Base-by-base conservation (phyloP, 2,797 vertebrate genomes). In the Ambastaia sidthimunki region DNA sequence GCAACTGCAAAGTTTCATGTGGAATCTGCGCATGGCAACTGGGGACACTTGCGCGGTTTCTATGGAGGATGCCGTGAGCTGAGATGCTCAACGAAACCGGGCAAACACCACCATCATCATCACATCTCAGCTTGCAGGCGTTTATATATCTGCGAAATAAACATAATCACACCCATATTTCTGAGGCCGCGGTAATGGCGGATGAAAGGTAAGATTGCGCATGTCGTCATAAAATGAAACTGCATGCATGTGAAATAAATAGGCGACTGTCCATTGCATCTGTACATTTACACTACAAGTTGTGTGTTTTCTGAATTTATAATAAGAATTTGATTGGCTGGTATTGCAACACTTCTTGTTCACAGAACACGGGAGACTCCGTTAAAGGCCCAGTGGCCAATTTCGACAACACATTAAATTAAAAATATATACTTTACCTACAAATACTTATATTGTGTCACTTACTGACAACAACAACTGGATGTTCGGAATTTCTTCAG, bases 181-280 rank as follows among this genome's bases (percentile, higher is more conserved):
- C 47, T 65, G 10, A 63, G 11, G 9, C 72, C 54, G 47, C 44
- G 25, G 79, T 68, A 75, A 81, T 62, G 80, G 80, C 47, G 72
- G 80, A 76, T 63, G 80, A 62, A 55, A 62, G 80, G 80, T 76
- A 76, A 70, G 80, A 76, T 31, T 54, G 80, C 73, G 66, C 80
- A 71, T 81, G 79, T 60, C 79, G 44, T 21, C 21, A 19, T 3
- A 52, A 31, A 37, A 63, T 69, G 15, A 68, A 54, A 55, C 65
- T 63, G 73, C 66, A 47, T 52, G 57, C 13, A 11, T 70, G 54
- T 34, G 52, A 74, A 74, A 80, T 48, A 62, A 80, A 23, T 67
- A 68, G 19, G 18, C 59, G 25, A 68, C 52, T 6, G 13, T 59
- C 31, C 19, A 15, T 21, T 7, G 13, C 10, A 28, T 59, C 13